These are phyloP conservation scores for Pemphredon lugubris DNA, from an alignment of 2,888 invertebrate genomes.

Conservation along the genomic window DNA sequence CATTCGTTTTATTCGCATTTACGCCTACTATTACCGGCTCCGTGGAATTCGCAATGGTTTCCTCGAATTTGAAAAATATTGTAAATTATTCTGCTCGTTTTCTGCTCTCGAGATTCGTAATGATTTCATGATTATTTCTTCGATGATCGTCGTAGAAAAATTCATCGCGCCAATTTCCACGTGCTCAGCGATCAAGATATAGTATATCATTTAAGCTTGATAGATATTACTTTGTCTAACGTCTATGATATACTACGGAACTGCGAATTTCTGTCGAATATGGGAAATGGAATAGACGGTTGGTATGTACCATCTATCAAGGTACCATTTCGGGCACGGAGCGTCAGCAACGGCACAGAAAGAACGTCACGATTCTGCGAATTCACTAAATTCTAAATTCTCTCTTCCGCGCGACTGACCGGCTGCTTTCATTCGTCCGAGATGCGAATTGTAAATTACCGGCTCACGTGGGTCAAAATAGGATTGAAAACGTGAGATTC, in stretches of 20 bases:
- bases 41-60: not conserved
- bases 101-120: not conserved
- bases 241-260: constrained; percentile 19
- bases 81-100: not conserved
- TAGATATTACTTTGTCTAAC: constrained; percentile 32
- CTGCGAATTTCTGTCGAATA: constrained; percentile 30
- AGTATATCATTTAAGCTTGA: constrained; percentile 24
- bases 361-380: constrained; percentile 28
- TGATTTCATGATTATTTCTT: not conserved
- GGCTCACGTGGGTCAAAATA: constrained; percentile 31
- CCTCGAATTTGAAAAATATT: not conserved
- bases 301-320: constrained; percentile 27
- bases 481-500: constrained; percentile 25
- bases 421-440: not conserved
- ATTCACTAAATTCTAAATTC: constrained; percentile 29
- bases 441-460: constrained; percentile 45
- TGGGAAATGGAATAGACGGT: constrained; percentile 33
- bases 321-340: constrained; percentile 10
- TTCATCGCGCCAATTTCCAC: too few relatives aligned
- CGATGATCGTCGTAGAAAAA: not conserved
- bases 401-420: constrained; percentile 26
- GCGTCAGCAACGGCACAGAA: constrained; percentile 10
- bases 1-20: constrained; percentile 18
- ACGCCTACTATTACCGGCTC: constrained; percentile 11
- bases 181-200: too few relatives aligned